These are phyloP conservation scores for Drepanosiphum platanoidis DNA, from an alignment of 2,888 invertebrate genomes.

Conservation along the genomic window DNA sequence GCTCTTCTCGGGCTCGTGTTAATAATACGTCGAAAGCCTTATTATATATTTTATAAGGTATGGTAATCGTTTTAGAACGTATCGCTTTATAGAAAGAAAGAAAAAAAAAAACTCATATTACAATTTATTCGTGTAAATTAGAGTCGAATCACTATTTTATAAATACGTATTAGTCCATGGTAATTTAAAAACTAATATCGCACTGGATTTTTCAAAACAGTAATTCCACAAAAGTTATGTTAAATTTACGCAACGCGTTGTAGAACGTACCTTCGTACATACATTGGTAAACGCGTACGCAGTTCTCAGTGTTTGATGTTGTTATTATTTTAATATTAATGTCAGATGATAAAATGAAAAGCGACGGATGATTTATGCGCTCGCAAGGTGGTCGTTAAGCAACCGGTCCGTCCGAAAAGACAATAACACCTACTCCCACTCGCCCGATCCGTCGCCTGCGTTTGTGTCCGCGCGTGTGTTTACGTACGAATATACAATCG, in stretches of 20 bases:
- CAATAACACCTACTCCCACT: slow-evolving; percentile 44
- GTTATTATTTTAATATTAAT: slow-evolving; percentile 41
- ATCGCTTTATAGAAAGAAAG: too few species aligned
- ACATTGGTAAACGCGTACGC: background rate
- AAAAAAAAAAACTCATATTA: too few species aligned
- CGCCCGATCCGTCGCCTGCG: background rate
- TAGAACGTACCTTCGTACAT: background rate
- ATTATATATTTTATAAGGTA: too few species aligned
- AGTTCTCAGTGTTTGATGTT: background rate
- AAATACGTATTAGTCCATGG: too few species aligned
- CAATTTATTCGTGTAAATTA: too few species aligned
- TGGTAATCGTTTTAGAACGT: too few species aligned
- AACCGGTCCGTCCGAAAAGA: slow-evolving; percentile 48
- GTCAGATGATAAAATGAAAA: slow-evolving; percentile 38
- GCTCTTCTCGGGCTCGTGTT: background rate
- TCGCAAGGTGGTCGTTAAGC: slow-evolving; percentile 27
- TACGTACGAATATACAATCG: background rate
- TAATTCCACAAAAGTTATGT: too few species aligned
- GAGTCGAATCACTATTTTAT: too few species aligned
- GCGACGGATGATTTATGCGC: slow-evolving; percentile 40
- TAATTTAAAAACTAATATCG: too few species aligned
- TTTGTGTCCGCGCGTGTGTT: background rate
- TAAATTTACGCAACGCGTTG: background rate
- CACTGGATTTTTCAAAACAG: too few species aligned
- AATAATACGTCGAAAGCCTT: background rate